Conservation (phyloP, 2,797 vertebrate genomes). For the Cryptoprocta ferox region DNA sequence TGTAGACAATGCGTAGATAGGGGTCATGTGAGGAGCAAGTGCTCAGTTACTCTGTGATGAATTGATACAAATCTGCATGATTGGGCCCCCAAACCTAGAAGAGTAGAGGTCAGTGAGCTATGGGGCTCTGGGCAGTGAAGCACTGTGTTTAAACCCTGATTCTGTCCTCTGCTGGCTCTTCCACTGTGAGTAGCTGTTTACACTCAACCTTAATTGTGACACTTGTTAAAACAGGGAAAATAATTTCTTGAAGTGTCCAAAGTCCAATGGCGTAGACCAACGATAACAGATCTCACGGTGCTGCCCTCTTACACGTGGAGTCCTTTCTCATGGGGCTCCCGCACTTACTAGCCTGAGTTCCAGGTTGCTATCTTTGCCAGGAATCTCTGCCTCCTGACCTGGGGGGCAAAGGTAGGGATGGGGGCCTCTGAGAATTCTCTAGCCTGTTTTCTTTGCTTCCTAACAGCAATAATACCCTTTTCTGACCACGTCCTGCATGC, state of each 20-base stretch:
- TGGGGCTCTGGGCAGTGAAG: not conserved
- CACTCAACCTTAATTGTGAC: not conserved
- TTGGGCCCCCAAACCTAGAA: not conserved
- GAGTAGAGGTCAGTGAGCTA: not conserved
- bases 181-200: not conserved
- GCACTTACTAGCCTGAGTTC: not conserved
- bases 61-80: not conserved
- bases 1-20: not conserved
- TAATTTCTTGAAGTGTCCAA: not conserved
- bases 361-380: not conserved
- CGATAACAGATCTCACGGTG: accelerated
- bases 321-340: not conserved
- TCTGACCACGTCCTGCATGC: accelerated
- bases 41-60: not conserved
- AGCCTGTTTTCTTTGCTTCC: not conserved
- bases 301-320: not conserved
- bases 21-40: not conserved
- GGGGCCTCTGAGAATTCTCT: not conserved
- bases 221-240: not conserved
- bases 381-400: not conserved
- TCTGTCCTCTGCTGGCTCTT: not conserved
- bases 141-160: not conserved
- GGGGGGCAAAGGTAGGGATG: not conserved
- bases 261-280: not conserved
- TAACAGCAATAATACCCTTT: no score